These are phyloP conservation scores for Camponotus fellah DNA, from an alignment of 2,888 invertebrate genomes.

Conservation along the genomic window DNA sequence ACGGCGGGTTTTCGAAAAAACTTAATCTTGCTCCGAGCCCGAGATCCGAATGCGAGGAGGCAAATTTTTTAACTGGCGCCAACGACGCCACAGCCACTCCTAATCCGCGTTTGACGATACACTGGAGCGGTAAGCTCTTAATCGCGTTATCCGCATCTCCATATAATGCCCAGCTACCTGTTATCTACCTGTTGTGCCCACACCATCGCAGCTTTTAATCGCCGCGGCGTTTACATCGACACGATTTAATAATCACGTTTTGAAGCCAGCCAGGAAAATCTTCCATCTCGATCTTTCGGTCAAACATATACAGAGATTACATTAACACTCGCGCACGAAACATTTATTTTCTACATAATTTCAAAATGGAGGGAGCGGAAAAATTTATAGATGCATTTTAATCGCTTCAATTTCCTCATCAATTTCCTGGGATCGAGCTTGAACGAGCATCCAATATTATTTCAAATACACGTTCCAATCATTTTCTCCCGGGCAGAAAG, in stretches of 20 bases:
- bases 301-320: background rate
- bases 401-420: background rate
- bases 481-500: background rate
- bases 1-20: constrained; percentile 9
- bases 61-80: constrained; percentile 56
- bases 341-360: background rate
- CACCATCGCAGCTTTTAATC: constrained; percentile 66
- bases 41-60: constrained; percentile 18
- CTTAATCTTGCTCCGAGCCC: constrained; percentile 15
- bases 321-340: too few species aligned
- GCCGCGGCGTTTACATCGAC: constrained; percentile 38
- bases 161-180: constrained; percentile 75
- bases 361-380: background rate
- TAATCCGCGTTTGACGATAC: constrained; percentile 65
- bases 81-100: constrained; percentile 33
- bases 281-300: background rate
- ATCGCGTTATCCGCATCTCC: constrained; percentile 79
- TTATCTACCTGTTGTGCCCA: constrained; percentile 71
- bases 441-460: background rate
- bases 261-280: constrained; percentile 1
- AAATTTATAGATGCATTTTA: background rate
- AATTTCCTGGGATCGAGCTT: background rate
- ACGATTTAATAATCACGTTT: constrained; percentile 47
- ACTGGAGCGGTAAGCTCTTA: constrained; percentile 72
- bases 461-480: background rate